Evolutionary conservation across 2,113 vertebrate species (phyloP).

Genomic region (Todiramphus chloris): DNA sequence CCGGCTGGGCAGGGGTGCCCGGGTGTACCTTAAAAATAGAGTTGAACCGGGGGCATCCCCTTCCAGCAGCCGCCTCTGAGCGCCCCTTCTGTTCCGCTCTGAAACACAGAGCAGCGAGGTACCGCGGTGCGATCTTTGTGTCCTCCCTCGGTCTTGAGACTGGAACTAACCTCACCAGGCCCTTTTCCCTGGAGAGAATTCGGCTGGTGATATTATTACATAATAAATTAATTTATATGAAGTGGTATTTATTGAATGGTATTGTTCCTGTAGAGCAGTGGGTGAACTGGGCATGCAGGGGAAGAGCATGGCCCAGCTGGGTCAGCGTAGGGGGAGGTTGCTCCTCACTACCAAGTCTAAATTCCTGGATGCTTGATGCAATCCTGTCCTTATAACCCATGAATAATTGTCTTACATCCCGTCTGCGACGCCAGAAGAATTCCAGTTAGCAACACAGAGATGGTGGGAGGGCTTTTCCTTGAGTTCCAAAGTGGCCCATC

Average conservation of each 20-base stretch:
- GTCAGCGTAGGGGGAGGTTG: not conserved
- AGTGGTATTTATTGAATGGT: no score
- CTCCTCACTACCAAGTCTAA: not conserved
- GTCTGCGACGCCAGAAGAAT: not conserved
- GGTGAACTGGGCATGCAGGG: not conserved
- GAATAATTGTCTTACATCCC: not conserved
- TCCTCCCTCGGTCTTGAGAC: fast-evolving
- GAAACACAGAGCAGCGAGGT: fast-evolving
- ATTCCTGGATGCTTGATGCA: not conserved
- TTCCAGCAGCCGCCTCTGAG: not conserved
- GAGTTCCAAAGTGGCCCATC: not conserved
- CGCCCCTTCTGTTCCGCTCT: fast-evolving
- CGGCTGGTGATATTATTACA: not conserved
- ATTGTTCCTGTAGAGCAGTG: fast-evolving
- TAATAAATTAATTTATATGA: no score
- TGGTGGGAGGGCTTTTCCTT: not conserved
- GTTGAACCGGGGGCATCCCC: fast-evolving
- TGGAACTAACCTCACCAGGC: not conserved
- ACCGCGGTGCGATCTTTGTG: not conserved
- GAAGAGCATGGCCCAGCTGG: fast-evolving
- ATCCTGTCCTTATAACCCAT: not conserved
- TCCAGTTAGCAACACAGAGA: not conserved
- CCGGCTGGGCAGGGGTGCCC: not conserved
- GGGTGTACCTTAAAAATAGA: fast-evolving
- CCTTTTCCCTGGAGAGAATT: not conserved